Evolutionary conservation across 2,113 vertebrate genomes (phyloP).

Genomic region (Platanista minor): DNA sequence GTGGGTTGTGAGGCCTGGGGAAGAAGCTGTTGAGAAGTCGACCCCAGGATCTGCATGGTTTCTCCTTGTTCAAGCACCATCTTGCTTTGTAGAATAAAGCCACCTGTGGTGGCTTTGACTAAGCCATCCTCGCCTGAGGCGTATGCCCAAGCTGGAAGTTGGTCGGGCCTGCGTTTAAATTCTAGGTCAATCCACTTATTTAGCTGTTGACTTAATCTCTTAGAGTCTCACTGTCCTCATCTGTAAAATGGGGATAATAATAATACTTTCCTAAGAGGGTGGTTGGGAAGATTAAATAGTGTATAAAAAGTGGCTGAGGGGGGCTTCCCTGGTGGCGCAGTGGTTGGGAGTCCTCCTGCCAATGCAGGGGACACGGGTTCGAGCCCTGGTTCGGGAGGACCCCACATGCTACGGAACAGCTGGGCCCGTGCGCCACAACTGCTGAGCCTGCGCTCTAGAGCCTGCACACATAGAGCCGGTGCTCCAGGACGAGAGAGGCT

Average conservation of each 20-base stretch:
- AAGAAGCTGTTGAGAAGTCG: background rate
- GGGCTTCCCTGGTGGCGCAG: too few relatives aligned
- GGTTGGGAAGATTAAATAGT: background rate
- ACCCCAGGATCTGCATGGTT: background rate
- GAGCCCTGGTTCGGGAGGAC: too few relatives aligned
- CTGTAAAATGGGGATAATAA: background rate
- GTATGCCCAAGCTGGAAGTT: background rate
- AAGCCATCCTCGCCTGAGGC: background rate
- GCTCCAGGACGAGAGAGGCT: too few relatives aligned
- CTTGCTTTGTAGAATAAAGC: background rate
- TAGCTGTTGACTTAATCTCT: background rate
- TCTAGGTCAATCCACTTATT: background rate
- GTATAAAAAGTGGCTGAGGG: background rate
- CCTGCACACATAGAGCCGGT: fast-evolving
- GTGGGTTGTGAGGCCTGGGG: background rate
- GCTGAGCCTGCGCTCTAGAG: too few relatives aligned
- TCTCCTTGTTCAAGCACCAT: fast-evolving
- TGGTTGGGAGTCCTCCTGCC: too few relatives aligned
- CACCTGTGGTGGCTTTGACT: too few relatives aligned
- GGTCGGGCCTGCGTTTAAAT: background rate
- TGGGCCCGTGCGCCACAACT: too few relatives aligned
- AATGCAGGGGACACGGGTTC: too few relatives aligned
- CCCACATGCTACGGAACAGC: too few relatives aligned
- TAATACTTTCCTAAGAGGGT: background rate
- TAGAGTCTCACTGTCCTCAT: background rate